A percentile compares a stretch with the other conserved stretches of the same genome.
Evolutionary conservation across 2,797 vertebrate genomes (phyloP).

Genomic region (Anniella stebbinsi): DNA sequence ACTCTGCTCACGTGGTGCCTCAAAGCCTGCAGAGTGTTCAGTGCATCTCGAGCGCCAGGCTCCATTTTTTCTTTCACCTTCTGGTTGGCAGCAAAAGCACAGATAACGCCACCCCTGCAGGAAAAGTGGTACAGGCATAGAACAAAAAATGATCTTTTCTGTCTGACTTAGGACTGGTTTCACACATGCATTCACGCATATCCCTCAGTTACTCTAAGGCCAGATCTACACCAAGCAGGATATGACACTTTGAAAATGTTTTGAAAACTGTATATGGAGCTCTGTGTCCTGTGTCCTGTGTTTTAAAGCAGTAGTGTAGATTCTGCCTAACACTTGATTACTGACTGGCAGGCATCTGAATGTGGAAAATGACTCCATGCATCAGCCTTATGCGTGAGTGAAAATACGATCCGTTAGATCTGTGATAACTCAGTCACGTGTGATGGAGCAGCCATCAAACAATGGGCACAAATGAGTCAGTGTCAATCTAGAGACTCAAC

Average conservation of each 20-base stretch:
- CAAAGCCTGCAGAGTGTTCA: conserved; percentile 69
- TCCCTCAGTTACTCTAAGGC: background rate
- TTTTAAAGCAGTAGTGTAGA: no score
- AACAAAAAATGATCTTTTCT: background rate
- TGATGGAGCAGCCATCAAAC: background rate
- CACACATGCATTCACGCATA: background rate
- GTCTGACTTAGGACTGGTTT: background rate
- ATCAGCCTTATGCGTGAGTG: background rate
- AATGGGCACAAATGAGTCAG: background rate
- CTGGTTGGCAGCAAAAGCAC: conserved; percentile 81
- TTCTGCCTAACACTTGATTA: background rate
- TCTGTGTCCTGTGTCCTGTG: no score
- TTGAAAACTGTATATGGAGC: no score
- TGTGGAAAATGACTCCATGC: background rate
- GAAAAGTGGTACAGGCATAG: accelerated
- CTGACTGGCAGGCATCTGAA: background rate
- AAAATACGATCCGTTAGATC: background rate
- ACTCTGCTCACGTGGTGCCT: conserved; percentile 70
- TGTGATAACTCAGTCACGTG: background rate
- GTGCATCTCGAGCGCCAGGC: conserved; percentile 69
- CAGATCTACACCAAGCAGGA: no score
- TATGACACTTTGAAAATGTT: no score
- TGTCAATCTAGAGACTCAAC: background rate
- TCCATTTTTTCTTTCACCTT: conserved; percentile 71
- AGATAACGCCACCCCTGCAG: conserved; percentile 77